These are phyloP conservation scores for Sinelater perroti DNA, from an alignment of 2,888 invertebrate species.

Conservation along the genomic window DNA sequence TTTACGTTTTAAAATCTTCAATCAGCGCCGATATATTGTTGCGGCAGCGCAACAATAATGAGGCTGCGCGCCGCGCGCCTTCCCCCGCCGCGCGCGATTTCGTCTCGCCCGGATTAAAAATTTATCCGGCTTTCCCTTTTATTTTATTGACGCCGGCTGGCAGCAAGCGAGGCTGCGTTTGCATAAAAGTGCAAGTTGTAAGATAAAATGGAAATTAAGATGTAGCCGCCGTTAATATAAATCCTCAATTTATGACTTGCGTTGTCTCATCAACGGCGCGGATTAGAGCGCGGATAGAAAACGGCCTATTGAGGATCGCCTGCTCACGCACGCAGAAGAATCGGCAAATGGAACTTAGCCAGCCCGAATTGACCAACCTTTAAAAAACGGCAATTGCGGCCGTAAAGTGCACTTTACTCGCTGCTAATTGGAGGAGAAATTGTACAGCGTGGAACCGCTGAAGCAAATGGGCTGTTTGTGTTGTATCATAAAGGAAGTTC, in stretches of 20 bases:
- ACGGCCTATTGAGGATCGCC: no score
- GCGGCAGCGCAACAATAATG: constrained; percentile 9
- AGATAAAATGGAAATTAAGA: neutral
- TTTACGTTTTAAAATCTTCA: constrained; percentile 26
- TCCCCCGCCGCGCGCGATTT: neutral
- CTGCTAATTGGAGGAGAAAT: no score
- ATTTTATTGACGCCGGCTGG: neutral
- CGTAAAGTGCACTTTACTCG: no score
- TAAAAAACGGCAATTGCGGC: no score
- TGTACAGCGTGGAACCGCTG: no score
- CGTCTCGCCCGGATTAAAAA: constrained; percentile 3
- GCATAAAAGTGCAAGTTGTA: neutral
- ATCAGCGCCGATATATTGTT: constrained; percentile 19
- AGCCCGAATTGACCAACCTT: no score
- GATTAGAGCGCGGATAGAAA: no score
- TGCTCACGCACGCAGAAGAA: no score
- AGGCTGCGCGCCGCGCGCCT: neutral
- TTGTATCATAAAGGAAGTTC: no score
- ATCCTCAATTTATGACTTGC: neutral
- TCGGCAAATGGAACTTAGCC: no score
- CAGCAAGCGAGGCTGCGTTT: neutral
- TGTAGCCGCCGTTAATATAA: neutral
- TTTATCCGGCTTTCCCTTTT: constrained; percentile 7
- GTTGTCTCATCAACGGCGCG: neutral
- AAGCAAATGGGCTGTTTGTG: no score